These are phyloP conservation scores for Drosophila lini DNA, from an alignment of 1,140 invertebrate genomes.

Conservation along the genomic window DNA sequence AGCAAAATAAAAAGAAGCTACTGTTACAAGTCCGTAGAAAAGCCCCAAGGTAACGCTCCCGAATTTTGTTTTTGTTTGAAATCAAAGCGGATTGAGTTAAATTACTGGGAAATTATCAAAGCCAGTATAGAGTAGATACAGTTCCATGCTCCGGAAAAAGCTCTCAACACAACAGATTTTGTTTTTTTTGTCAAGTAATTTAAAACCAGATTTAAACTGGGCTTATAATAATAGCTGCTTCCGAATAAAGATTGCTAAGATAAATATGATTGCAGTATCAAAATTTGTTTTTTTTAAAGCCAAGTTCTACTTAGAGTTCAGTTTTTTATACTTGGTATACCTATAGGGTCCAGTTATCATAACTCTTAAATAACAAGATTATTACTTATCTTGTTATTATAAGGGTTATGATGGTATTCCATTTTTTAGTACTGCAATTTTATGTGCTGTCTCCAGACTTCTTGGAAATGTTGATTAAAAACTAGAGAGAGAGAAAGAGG, in stretches of 20 bases:
- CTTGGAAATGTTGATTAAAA: neutral
- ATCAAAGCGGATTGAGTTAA: slow-evolving; percentile 3
- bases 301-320: neutral
- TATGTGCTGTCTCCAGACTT: neutral
- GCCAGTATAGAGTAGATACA: neutral
- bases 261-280: neutral
- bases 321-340: neutral
- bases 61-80: slow-evolving; percentile 9
- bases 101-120: slow-evolving; percentile 13
- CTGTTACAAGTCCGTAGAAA: slow-evolving; percentile 32
- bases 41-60: slow-evolving; percentile 27
- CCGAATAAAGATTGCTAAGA: slow-evolving; percentile 15
- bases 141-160: neutral
- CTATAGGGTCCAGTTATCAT: neutral
- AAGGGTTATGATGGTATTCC: no score
- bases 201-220: slow-evolving; percentile 10
- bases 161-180: neutral
- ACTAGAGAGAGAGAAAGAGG: neutral
- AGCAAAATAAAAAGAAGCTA: slow-evolving; percentile 38
- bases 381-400: no score
- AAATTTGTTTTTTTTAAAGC: neutral
- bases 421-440: no score
- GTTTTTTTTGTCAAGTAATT: slow-evolving; percentile 6
- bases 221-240: slow-evolving; percentile 16
- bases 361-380: no score